Evolutionary conservation across 2,113 vertebrate species (phyloP), one percentile per base, ranked within the genome.

Genomic region (Morone chrysops): DNA sequence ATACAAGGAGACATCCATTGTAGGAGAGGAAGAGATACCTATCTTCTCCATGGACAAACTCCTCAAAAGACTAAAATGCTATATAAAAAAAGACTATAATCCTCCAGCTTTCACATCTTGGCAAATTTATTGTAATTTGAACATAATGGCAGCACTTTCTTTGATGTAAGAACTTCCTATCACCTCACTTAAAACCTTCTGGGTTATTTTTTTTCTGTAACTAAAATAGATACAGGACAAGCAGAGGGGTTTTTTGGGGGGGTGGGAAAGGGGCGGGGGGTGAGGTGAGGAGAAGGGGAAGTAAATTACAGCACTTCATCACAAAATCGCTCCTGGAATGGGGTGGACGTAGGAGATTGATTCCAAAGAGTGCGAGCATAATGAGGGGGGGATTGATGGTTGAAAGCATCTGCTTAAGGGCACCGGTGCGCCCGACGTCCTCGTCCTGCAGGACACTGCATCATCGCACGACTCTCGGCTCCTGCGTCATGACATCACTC

Each of bases 301-400:
- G 78, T 36, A 68, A 68, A 82, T 84, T 79, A 72, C 54, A 75
- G 43, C 75, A 59, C 60, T 85, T 65, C 61, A 76, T 82, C 84
- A 81, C 63, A 13, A 51, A 62, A 71, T 40, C 1, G 59, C 69
- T 78, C 59, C 82, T 75, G 74, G 78, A 67, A 65, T 18, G 65
- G 13, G 50, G 47, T 4, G 43, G 48, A 65, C n/a, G 16, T 25
- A 54, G 16, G 25, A 76, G 82, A 90, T 72, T 70, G 78, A 85
- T 74, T 48, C 54, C 20, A 25, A 17, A 53, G 41, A 48, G 50
- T 38, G 70, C 17, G 25, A 48, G 59, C 63, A 57, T 77, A 74
- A 82, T 74, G 71, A 84, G 68, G 14, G 20, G 18, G 54, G 75
- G 71, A 81, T 47, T 74, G 78, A 78, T 63, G 61, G 51, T 41